Percentiles rank a stretch among this genome's conserved stretches.
Conservation (phyloP, 2,888 invertebrate species). For the Caenorhabditis imperialis region DNA sequence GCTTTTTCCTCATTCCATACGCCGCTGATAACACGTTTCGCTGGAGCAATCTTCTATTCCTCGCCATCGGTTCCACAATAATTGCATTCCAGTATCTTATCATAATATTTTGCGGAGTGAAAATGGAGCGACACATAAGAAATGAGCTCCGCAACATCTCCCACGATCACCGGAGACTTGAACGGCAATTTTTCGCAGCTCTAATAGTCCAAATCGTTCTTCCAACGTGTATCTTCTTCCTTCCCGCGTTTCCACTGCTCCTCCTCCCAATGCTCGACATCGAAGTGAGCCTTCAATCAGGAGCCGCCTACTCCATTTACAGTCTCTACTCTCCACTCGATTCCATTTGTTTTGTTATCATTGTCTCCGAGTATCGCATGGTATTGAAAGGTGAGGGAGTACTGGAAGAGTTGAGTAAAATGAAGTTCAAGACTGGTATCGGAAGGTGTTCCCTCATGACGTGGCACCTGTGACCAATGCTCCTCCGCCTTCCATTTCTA, state of each 20-base stretch:
- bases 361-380: not conserved
- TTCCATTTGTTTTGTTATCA: too few species aligned
- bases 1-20: not conserved
- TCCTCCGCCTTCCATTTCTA: too few species aligned
- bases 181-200: slow-evolving; percentile 14
- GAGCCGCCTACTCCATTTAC: not conserved
- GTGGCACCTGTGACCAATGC: too few species aligned
- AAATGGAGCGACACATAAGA: slow-evolving; percentile 9
- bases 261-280: not conserved
- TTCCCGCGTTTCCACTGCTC: not conserved
- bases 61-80: too few species aligned
- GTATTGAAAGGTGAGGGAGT: not conserved
- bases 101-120: not conserved
- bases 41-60: too few species aligned
- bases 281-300: not conserved
- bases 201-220: slow-evolving; percentile 5
- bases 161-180: not conserved
- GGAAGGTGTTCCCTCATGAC: too few species aligned
- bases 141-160: slow-evolving; percentile 10
- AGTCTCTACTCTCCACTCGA: not conserved
- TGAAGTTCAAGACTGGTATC: too few species aligned
- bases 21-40: not conserved
- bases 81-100: slow-evolving; percentile 2
- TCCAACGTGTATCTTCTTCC: not conserved
- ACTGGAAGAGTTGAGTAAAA: too few species aligned